Conservation (phyloP, 2,113 vertebrate genomes). For the rat (Rattus norvegicus) region GRCr8 NC_086024.1:67820001-67820500, state of each 20-base stretch:
- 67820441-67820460: not conserved
- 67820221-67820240: not conserved
- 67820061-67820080: slow-evolving; percentile 20
- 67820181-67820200: not conserved
- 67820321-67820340: not conserved
- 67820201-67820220: not conserved
- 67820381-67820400: not conserved
- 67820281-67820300: not conserved
- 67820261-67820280: not conserved
- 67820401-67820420: slow-evolving; percentile 40
- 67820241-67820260: not conserved
- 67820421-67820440: not conserved
- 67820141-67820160: not conserved
- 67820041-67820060: not conserved
- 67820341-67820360: not conserved
- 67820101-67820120: not conserved
- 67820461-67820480: not conserved
- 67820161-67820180: not conserved
- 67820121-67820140: not conserved
- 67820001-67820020: slow-evolving; percentile 45
- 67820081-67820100: not conserved
- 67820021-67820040: not conserved
- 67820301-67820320: not conserved
- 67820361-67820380: not conserved
- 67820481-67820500: not conserved